Evolutionary conservation across 1,140 invertebrate genomes (phyloP), one percentile per base, ranked within the genome.

Genomic region (Littorina saxatilis): DNA sequence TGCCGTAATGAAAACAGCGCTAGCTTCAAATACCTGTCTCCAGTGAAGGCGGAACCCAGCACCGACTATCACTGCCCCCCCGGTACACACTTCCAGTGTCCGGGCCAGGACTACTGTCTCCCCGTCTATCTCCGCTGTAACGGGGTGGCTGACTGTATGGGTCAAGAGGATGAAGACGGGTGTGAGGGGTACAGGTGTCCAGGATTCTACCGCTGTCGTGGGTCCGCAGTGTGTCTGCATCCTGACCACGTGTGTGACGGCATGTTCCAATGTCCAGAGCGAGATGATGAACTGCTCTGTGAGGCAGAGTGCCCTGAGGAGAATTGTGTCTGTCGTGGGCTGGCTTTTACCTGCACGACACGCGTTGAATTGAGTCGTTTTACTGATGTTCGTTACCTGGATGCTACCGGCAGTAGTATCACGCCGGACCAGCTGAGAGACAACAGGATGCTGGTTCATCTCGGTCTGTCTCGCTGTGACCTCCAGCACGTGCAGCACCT

Each of bases 71-170:
- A n/a, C n/a, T n/a, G n/a, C n/a, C n/a, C n/a, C 37, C 79, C 79
- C n/a, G 43, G 39, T 1, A 81, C 79, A 5, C 79, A 81, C 43
- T 55, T 74, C 37, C 47, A 61, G 40, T 81, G 79, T 63, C 15
- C 29, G 1, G 55, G n/a, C 27, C n/a, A 63, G 27, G 61, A 61
- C n/a, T 77, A 70, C 37, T 72, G 74, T 39, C 47, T 78, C 5
- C 73, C 75, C 37, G 35, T 78, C 20, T 78, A 81, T 40, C 61
- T 81, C 50, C 61, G 79, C 47, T 81, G 79, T n/a, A 81, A 81
- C 70, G 70, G 70, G 13, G 27, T 74, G 39, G 27, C 43, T 15
- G 79, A 81, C 79, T 81, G 79, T 37, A 68, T 70, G 11, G 50
- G 58, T 27, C 39, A 40, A 27, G 79, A 81, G 47, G 79, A 81